These are phyloP conservation scores for Volucella zonaria DNA, from an alignment of 2,888 invertebrate genomes.

Conservation along the genomic window DNA sequence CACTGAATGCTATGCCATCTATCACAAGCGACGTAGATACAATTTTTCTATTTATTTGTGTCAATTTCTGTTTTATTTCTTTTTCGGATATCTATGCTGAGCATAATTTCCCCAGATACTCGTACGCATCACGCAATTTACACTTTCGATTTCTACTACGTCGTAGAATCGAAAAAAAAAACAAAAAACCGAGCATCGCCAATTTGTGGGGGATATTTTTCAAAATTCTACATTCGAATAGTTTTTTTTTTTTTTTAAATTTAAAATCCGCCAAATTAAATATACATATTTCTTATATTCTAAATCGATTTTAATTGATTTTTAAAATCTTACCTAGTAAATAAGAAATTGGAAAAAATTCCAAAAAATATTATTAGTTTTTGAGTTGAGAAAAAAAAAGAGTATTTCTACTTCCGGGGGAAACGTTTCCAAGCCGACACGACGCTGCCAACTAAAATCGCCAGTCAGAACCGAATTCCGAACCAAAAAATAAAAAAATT, in stretches of 20 bases:
- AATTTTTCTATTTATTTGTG: background rate
- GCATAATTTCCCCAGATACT: conserved; percentile 6
- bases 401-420: conserved; percentile 2
- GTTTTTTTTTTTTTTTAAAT: conserved; percentile 8
- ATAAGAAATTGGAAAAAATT: conserved; percentile 32
- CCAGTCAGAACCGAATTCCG: conserved; percentile 44
- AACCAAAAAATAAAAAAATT: conserved; percentile 40
- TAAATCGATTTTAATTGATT: too few relatives aligned
- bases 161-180: conserved; percentile 6
- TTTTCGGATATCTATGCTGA: conserved; percentile 14
- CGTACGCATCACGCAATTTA: conserved; percentile 16
- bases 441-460: conserved; percentile 67
- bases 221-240: background rate
- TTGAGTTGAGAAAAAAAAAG: conserved; percentile 5
- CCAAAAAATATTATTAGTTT: background rate
- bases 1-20: background rate
- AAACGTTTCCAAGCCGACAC: conserved; percentile 61
- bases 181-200: background rate
- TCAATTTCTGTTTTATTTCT: background rate
- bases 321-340: conserved; percentile 40
- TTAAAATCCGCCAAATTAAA: background rate
- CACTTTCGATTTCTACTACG: conserved; percentile 52
- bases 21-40: background rate
- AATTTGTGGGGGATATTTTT: background rate
- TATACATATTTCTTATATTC: background rate